phyloP scores from a whole-genome alignment of 1,140 invertebrate genomes.

The Cydia splendana region DNA sequence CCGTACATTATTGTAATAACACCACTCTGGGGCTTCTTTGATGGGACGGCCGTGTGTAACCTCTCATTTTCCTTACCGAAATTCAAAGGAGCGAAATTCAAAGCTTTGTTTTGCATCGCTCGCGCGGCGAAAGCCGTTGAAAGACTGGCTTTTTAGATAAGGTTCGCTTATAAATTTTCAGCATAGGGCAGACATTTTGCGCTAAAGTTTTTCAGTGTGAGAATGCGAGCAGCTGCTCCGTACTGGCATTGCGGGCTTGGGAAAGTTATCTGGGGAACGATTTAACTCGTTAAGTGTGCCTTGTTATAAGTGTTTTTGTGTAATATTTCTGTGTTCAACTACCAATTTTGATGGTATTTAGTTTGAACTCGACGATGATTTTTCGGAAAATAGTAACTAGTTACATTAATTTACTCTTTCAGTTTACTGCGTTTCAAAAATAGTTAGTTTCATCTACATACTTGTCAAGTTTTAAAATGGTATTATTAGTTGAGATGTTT shows the following conservation, averaged over 20 bases:
- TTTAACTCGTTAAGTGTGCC: conserved; percentile 45
- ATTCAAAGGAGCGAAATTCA: conserved; percentile 74
- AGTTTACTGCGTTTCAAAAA: no score
- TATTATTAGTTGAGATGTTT: no score
- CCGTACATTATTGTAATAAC: conserved; percentile 74
- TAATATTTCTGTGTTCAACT: not conserved
- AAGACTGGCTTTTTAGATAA: conserved; percentile 77
- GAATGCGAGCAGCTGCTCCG: conserved; percentile 62
- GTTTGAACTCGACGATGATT: not conserved
- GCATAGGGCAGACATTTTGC: conserved; percentile 61
- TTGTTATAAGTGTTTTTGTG: conserved; percentile 37
- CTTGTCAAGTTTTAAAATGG: no score
- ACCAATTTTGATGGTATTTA: not conserved
- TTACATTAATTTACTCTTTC: no score
- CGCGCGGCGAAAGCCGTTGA: conserved; percentile 64
- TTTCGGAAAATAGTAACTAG: no score
- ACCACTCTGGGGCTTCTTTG: conserved; percentile 68
- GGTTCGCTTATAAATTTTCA: conserved; percentile 72
- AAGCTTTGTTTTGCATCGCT: conserved; percentile 77
- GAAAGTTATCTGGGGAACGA: conserved; percentile 50
- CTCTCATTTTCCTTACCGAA: conserved; percentile 75
- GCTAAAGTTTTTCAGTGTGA: conserved; percentile 69
- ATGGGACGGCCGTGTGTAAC: conserved; percentile 65
- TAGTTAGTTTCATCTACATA: no score
- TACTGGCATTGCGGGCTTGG: conserved; percentile 52